These are phyloP conservation scores for Ptilorrhoa leucosticta DNA, from an alignment of 2,113 vertebrate species.

Conservation along the genomic window DNA sequence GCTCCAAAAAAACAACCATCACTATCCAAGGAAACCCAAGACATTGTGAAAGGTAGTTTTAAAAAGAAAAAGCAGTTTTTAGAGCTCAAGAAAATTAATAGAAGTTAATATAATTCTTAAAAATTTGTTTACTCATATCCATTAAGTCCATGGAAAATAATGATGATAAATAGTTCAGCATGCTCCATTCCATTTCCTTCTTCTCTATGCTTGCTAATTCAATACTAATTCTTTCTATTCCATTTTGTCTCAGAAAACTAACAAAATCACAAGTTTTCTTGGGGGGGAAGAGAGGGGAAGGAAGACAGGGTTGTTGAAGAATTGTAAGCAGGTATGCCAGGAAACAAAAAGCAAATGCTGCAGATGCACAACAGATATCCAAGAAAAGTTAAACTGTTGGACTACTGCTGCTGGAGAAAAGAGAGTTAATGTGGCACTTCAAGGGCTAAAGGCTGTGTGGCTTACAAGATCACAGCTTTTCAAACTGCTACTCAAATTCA, in stretches of 20 bases:
- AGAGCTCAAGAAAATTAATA: neutral
- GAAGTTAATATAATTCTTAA: neutral
- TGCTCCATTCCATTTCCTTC: neutral
- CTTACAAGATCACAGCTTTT: neutral
- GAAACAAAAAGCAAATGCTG: neutral
- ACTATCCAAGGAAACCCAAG: neutral
- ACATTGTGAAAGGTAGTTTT: neutral
- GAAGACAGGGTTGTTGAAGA: neutral
- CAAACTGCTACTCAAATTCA: neutral
- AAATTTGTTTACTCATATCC: neutral
- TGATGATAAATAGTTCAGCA: neutral
- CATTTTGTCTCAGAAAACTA: neutral
- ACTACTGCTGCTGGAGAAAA: neutral
- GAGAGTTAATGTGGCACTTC: neutral
- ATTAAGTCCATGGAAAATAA: neutral
- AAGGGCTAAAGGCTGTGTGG: neutral
- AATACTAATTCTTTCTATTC: neutral
- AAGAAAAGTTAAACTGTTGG: neutral
- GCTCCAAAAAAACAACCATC: neutral
- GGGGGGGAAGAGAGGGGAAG: neutral
- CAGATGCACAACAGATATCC: neutral
- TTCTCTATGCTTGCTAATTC: neutral
- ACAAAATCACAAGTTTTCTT: neutral
- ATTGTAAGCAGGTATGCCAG: neutral
- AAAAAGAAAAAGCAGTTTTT: neutral